Base-by-base conservation (phyloP, 2,797 vertebrate species). In the Hippocampus kuda region DNA sequence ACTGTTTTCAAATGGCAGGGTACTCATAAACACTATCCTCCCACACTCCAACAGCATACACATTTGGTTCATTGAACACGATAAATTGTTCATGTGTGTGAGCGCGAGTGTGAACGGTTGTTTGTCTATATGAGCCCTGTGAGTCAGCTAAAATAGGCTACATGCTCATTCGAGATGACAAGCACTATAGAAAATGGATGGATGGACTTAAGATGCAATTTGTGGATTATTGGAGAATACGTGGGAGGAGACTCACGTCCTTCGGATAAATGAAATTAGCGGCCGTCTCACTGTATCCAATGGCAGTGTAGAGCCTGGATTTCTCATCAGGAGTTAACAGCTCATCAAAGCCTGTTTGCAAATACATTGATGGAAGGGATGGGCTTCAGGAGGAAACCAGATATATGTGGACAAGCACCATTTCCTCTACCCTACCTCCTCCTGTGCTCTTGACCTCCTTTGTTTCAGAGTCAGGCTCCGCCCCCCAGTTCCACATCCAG, bases 191-290 rank as follows among this genome's bases (percentile, higher is more conserved):
- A 4, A 26, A 56, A 56, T 24, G 1, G n/a, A 56, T 24, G n/a
- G 53, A 26, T 24, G 16, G 59, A 4, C 7, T 34, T 18, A 38
- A 18, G 30, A 20, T 18, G 27, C 15, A 60, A 30, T 60, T 60
- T 61, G 30, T 34, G 12, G 11, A 27, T 57, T 59, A 56, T 24
- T 56, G 53, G 53, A 16, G n/a, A 24, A n/a, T n/a, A 41, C n/a
- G 26, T 9, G 46, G 46, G 16, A 51, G 30, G 9, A 38, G 26
- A 87, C 94, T 90, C 86, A 98, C 97, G 66, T 92, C 82, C 89
- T 98, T 98, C 80, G 96, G 97, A 88, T 99, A 87, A 49, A 96
- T 98, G 78, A 92, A 94, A 87, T 99, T 96, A 72, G 91, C 91
- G 70, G 90, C 91, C 1, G 92, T 94, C 77, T 95, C 96, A 78